phyloP scores from a whole-genome alignment of 2,113 vertebrate genomes.

The Mus spicilegus region DNA sequence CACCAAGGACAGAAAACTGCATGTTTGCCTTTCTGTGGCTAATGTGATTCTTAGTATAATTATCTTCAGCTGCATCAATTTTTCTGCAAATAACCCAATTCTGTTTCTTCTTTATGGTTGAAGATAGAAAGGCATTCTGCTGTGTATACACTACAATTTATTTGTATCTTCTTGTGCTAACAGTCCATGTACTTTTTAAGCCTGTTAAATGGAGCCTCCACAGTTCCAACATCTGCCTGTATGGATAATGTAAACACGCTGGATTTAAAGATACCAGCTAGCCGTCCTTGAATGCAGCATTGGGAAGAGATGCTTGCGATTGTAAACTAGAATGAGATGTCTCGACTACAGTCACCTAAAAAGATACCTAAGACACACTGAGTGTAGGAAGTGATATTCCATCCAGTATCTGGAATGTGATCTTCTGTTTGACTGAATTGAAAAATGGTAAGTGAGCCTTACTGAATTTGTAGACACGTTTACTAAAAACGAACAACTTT shows the following conservation, averaged over 20 bases:
- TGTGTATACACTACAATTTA: neutral
- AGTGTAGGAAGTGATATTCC: slow-evolving; percentile 19
- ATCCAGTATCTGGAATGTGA: neutral
- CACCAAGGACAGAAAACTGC: too few relatives aligned
- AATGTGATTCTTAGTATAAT: neutral
- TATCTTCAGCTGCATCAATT: neutral
- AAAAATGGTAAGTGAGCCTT: neutral
- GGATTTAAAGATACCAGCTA: slow-evolving; percentile 48
- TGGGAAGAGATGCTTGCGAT: neutral
- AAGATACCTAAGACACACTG: neutral
- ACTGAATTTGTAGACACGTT: neutral
- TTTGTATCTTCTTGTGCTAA: neutral
- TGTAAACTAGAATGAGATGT: neutral
- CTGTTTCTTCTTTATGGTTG: neutral
- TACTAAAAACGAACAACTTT: neutral
- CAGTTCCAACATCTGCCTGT: slow-evolving; percentile 38
- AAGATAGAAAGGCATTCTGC: neutral
- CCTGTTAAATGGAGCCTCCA: neutral
- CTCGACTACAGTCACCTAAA: neutral
- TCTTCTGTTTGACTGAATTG: neutral
- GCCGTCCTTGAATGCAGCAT: neutral
- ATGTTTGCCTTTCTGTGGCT: neutral
- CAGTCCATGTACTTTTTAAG: neutral
- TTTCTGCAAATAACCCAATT: too few relatives aligned
- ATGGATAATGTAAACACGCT: neutral